A percentile compares a stretch with the other conserved stretches of the same genome.
These are phyloP conservation scores for Dinothrombium tinctorium DNA, from an alignment of 1,140 invertebrate genomes.

Conservation along the genomic window DNA sequence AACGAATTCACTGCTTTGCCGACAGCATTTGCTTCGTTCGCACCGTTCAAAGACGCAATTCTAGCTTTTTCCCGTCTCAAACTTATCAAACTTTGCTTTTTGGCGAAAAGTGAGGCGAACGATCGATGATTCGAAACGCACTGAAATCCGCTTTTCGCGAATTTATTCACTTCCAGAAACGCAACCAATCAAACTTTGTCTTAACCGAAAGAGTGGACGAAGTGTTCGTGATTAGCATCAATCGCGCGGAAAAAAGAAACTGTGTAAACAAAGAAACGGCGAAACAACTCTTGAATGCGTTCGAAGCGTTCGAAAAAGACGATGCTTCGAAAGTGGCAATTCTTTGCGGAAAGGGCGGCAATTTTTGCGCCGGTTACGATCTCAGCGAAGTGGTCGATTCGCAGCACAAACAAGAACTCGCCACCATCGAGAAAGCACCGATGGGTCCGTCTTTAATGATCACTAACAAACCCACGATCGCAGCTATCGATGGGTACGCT, in stretches of 20 bases:
- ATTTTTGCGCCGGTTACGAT: constrained; percentile 74
- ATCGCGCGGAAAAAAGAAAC: constrained; percentile 54
- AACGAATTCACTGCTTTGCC: no score
- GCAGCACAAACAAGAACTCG: background rate
- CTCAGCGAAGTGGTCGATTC: constrained; percentile 21
- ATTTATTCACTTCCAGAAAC: no score
- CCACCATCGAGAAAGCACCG: background rate
- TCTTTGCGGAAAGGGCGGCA: constrained; percentile 58
- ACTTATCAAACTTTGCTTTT: no score
- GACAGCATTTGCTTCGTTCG: no score
- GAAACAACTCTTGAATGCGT: constrained; percentile 36
- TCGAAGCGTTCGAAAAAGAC: constrained; percentile 54
- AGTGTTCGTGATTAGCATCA: constrained; percentile 55
- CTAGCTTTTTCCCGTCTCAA: no score
- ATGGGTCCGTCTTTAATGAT: no score
- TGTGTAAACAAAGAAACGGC: constrained; percentile 44
- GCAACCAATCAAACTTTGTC: no score
- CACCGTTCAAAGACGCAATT: no score
- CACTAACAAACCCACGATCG: constrained; percentile 78
- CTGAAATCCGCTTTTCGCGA: no score
- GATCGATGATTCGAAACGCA: no score
- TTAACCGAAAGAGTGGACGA: no score
- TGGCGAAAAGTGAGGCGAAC: no score
- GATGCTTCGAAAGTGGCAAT: constrained; percentile 35
- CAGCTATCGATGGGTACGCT: constrained; percentile 59